Evolutionary conservation across 2,113 vertebrate species (phyloP).

Genomic region (Oostethus manadensis): DNA sequence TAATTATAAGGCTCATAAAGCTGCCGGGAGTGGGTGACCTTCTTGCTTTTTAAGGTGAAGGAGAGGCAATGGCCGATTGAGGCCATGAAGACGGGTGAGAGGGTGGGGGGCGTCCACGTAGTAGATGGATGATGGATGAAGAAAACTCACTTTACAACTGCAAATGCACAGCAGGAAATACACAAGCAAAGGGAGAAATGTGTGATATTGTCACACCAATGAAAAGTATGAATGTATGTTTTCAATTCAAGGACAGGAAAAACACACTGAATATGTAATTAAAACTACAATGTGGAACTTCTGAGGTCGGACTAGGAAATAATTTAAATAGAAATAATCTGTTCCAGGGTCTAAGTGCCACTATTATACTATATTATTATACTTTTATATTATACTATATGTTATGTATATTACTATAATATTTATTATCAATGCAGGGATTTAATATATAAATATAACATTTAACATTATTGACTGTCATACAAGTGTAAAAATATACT

Average conservation of each 20-base stretch:
- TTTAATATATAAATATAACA: no score
- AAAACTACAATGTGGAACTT: no score
- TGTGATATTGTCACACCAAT: not conserved
- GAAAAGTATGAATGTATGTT: not conserved
- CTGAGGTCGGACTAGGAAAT: no score
- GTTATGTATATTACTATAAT: no score
- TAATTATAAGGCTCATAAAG: constrained; percentile 82
- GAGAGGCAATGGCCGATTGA: constrained; percentile 60
- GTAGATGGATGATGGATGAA: constrained; percentile 15
- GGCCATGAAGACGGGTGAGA: constrained; percentile 17
- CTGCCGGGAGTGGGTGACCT: constrained; percentile 62
- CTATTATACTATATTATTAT: no score
- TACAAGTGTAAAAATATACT: no score
- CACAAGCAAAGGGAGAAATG: not conserved
- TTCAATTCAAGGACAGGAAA: not conserved
- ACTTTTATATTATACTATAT: no score
- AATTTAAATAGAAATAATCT: no score
- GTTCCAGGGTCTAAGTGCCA: no score
- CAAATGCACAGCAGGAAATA: constrained; percentile 3
- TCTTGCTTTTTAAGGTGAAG: constrained; percentile 68
- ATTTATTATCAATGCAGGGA: no score
- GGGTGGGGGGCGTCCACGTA: constrained; percentile 12
- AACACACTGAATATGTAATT: no score
- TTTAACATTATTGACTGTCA: no score
- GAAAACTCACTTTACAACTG: constrained; percentile 3